These are phyloP conservation scores for Rhabdophis nuchalis DNA, from an alignment of 2,797 vertebrate species.

Conservation along the genomic window DNA sequence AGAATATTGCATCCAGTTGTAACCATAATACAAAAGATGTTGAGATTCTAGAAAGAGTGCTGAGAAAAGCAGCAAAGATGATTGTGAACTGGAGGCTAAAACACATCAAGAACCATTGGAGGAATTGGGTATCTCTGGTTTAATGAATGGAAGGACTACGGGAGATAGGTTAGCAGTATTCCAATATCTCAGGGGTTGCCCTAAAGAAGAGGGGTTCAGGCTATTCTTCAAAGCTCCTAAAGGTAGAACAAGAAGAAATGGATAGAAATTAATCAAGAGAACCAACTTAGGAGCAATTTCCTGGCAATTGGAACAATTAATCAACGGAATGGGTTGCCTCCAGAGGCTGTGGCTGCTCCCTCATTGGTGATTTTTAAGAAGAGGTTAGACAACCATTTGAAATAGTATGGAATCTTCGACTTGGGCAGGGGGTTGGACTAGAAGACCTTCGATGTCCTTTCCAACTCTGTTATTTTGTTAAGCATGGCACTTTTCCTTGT, in stretches of 20 bases:
- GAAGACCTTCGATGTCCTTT: neutral
- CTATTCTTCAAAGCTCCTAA: neutral
- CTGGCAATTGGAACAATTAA: neutral
- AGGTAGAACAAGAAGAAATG: neutral
- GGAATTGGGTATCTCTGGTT: neutral
- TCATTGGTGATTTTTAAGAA: neutral
- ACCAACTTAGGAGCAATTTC: neutral
- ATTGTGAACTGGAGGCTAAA: neutral
- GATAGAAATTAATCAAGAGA: neutral
- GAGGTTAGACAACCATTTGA: neutral
- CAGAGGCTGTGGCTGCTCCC: neutral
- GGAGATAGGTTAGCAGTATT: neutral
- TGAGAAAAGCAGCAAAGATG: too few species aligned
- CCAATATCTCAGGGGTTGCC: neutral
- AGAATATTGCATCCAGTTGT: too few species aligned
- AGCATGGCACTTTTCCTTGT: neutral
- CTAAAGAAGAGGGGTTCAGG: neutral
- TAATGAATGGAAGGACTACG: neutral
- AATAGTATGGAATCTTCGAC: neutral
- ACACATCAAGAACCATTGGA: neutral
- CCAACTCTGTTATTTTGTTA: neutral
- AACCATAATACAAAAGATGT: too few species aligned
- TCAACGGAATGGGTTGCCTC: neutral
- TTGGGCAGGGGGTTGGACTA: neutral
- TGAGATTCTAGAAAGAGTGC: too few species aligned